phyloP scores from a whole-genome alignment of 2,888 invertebrate genomes.

The Euplagia quadripunctaria region DNA sequence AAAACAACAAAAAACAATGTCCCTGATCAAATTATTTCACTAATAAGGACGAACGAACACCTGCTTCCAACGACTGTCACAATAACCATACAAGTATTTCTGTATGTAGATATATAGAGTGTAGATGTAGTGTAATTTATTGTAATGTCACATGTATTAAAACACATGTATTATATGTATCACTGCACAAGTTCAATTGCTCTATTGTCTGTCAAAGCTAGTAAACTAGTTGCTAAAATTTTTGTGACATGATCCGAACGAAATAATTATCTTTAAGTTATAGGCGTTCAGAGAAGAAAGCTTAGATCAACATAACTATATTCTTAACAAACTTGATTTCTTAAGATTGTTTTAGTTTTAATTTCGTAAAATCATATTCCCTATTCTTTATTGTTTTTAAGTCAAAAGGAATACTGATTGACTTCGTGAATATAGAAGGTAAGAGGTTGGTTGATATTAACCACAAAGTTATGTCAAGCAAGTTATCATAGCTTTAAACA shows the following conservation, averaged over 20 bases:
- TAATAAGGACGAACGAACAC: slow-evolving; percentile 57
- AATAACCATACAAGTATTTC: slow-evolving; percentile 1
- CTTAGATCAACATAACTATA: background rate
- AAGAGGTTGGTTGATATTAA: too few species aligned
- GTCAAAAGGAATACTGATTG: too few species aligned
- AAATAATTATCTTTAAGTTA: background rate
- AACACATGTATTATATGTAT: too few species aligned
- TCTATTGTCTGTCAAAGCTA: background rate
- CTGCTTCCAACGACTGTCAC: slow-evolving; percentile 47
- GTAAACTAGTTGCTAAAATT: background rate
- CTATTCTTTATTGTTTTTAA: too few species aligned
- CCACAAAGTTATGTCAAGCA: too few species aligned
- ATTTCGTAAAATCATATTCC: too few species aligned
- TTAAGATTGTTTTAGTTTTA: background rate
- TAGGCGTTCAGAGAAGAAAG: background rate
- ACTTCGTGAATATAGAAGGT: too few species aligned
- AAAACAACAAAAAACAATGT: slow-evolving; percentile 39
- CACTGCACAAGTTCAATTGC: background rate
- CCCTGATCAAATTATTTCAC: slow-evolving; percentile 56
- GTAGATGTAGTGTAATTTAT: background rate
- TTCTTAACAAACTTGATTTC: background rate
- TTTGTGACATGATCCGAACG: background rate
- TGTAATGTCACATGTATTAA: background rate
- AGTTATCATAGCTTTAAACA: too few species aligned
- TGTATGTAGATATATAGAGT: background rate